Base-by-base conservation (phyloP, 2,888 invertebrate species). In the Pseudococcus jackbeardsleyi region DNA sequence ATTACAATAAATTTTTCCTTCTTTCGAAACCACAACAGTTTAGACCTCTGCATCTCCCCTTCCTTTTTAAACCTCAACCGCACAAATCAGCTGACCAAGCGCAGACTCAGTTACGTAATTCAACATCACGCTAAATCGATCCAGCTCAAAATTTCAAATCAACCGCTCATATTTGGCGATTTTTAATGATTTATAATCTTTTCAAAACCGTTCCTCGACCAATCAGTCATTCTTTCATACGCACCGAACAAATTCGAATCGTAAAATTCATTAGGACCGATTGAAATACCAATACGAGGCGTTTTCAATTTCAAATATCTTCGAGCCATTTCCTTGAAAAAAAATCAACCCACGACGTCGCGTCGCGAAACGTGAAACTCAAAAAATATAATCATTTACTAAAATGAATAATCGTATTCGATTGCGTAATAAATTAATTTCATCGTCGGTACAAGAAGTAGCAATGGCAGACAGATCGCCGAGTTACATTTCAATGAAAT, bases 251-350 rank as follows among this genome's bases (percentile, higher is more conserved):
- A 17, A 59, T 59, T 59, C n/a, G n/a, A 59, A 59, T 59, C 59
- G 5, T n/a, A n/a, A 59, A 59, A n/a, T 59, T 59, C 59, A 59
- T 59, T 59, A 59, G n/a, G 7, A 19, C 59, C 59, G 59, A 59
- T 59, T 59, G n/a, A 59, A 59, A 59, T n/a, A 59, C n/a, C n/a
- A 59, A 59, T 19, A 59, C 59, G n/a, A 59, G 59, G 59, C 59
- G 59, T 59, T 59, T 59, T 59, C 59, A 59, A 59, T 59, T 59
- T 59, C 59, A 59, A 59, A 59, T 59, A 59, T 59, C 59, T 59
- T 6, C 15, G 15, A 59, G 59, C 59, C 15, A 59, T 59, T 59
- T 59, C 59, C 59, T 59, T 59, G 59, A 59, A 59, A 59, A 59
- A 59, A 59, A 59, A 59, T 59, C 17, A 59, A 59, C n/a, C n/a